Conservation (phyloP, 1,140 invertebrate genomes). For the Listronotus oregonensis region DNA sequence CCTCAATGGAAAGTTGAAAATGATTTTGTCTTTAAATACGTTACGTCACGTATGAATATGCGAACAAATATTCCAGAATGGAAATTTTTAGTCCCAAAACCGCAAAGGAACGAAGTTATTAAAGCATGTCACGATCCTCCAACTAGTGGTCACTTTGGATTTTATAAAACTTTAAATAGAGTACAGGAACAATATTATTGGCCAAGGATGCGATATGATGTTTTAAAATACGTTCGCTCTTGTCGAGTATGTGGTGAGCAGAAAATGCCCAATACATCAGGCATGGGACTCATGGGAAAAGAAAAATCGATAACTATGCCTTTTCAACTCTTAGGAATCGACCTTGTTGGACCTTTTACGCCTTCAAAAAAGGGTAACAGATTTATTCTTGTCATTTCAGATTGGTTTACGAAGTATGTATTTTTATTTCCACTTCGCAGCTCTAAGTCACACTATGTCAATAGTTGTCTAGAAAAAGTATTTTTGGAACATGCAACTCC, state of each 20-base stretch:
- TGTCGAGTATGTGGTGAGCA: constrained; percentile 31
- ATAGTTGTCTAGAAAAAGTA: constrained; percentile 43
- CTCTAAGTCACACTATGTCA: constrained; percentile 31
- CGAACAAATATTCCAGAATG: constrained; percentile 25
- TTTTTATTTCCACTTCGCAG: too few species aligned
- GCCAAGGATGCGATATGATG: constrained; percentile 27
- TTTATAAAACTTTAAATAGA: constrained; percentile 36
- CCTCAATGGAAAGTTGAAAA: constrained; percentile 30
- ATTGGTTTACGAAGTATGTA: too few species aligned
- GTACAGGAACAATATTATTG: constrained; percentile 36
- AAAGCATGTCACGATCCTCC: constrained; percentile 24
- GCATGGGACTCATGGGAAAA: constrained; percentile 30
- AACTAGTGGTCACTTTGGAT: constrained; percentile 13
- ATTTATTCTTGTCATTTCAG: constrained; percentile 46
- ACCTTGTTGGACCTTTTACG: constrained; percentile 54
- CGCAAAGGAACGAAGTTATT: constrained; percentile 16
- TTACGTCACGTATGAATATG: not conserved
- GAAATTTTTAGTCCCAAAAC: constrained; percentile 35
- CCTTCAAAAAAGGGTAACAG: constrained; percentile 39
- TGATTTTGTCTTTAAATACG: constrained; percentile 26
- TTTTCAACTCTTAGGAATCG: constrained; percentile 41
- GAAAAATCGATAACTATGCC: constrained; percentile 33
- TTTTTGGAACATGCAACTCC: constrained; percentile 21
- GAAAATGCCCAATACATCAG: constrained; percentile 16
- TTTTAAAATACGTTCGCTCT: constrained; percentile 13